Evolutionary conservation across 2,797 vertebrate species (phyloP), one percentile per base, ranked within the genome.

Genomic region (Smutsia temminckii): DNA sequence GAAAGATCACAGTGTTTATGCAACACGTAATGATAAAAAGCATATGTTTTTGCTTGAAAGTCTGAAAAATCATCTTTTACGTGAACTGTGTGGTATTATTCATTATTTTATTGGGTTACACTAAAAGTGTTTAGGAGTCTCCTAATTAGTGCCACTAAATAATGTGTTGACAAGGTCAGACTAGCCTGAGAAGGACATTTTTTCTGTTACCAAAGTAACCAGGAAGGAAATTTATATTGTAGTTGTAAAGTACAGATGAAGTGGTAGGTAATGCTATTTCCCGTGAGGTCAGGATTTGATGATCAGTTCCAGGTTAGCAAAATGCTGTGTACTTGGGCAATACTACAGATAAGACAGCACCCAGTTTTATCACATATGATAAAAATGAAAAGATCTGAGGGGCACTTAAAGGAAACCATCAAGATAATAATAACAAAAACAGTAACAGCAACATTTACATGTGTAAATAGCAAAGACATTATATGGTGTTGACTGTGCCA

Each of bases 141-240:
- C 49, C 25, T 91, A 66, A 92, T 92, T 95, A 92, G 40, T 61
- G 23, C 32, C 37, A 92, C 32, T 88, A 93, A 93, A 81, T 95
- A 71, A 90, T 90, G 85, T 27, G 16, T 68, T 92, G 77, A 91
- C 53, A 96, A 94, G 51, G 69, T 51, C n/a, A 92, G n/a, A 84
- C 10, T 85, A 93, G 37, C n/a, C 72, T 88, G 91, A 94, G 63
- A 77, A 88, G 42, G 93, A n/a, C 18, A 37, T 49, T 59, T 68
- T 57, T 63, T 68, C 51, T 69, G 16, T 93, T 92, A 92, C 85
- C 51, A 79, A 78, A 93, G 72, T 42, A 92, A 93, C 68, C 51
- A 83, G 88, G 74, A 95, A 96, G 80, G 72, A 87, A 92, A 91
- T 93, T 77, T 93, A 80, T 85, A 81, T 12, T 29, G 34, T 29